Conservation (phyloP, 2,113 vertebrate genomes). For the Gymnobelideus leadbeateri region DNA sequence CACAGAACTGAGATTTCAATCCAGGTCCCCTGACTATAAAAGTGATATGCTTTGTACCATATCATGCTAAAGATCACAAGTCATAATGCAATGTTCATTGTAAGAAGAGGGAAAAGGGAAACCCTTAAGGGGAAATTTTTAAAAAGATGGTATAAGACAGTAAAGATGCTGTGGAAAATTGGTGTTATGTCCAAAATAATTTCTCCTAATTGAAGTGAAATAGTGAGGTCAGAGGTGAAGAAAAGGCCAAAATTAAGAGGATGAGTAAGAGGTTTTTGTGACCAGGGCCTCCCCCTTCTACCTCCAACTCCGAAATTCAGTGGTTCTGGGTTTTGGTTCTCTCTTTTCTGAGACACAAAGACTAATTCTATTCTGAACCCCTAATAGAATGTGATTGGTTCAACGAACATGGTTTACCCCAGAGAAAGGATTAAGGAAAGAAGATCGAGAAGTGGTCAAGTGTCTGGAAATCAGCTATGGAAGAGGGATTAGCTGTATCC, state of each 20-base stretch:
- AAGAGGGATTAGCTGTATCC: too few relatives aligned
- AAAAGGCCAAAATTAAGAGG: background rate
- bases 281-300: too few relatives aligned
- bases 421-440: too few relatives aligned
- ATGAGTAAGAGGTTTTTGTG: too few relatives aligned
- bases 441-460: too few relatives aligned
- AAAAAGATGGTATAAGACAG: background rate
- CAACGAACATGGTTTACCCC: too few relatives aligned
- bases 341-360: too few relatives aligned
- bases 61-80: slow-evolving; percentile 1
- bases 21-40: background rate
- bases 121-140: background rate
- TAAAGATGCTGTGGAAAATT: background rate
- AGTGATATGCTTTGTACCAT: background rate
- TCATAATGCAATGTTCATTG: background rate
- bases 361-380: too few relatives aligned
- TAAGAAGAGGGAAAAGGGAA: slow-evolving; percentile 35
- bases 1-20: background rate
- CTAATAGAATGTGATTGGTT: too few relatives aligned
- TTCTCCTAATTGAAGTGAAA: background rate
- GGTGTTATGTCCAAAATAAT: background rate
- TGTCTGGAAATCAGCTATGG: too few relatives aligned
- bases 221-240: background rate
- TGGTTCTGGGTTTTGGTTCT: too few relatives aligned
- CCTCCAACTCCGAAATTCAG: too few relatives aligned